phyloP scores from a whole-genome alignment of 1,140 invertebrate genomes.

The Glomeris maerens region DNA sequence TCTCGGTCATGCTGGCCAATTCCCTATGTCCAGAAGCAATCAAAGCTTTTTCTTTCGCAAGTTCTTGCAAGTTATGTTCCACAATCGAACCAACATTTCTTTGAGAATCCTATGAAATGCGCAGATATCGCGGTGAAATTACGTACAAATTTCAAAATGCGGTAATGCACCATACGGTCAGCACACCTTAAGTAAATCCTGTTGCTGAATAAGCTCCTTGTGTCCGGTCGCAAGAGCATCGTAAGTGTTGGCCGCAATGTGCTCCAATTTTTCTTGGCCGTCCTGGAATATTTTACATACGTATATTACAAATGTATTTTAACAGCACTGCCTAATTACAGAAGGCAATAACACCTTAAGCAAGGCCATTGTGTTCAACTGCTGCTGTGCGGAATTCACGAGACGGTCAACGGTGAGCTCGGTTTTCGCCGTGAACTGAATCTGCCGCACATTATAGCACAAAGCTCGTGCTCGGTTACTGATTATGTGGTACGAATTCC shows the following conservation, averaged over 20 bases:
- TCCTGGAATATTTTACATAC: conserved; percentile 30
- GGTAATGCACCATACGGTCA: neutral
- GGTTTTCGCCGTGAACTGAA: conserved; percentile 48
- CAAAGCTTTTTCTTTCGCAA: conserved; percentile 43
- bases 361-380: conserved; percentile 25
- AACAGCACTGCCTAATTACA: too few relatives aligned
- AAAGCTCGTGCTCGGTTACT: conserved; percentile 50
- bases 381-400: conserved; percentile 36
- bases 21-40: conserved; percentile 43
- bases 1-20: conserved; percentile 38
- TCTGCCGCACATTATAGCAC: conserved; percentile 46
- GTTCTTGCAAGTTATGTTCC: conserved; percentile 39
- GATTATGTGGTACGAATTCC: conserved; percentile 56
- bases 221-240: conserved; percentile 37
- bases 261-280: conserved; percentile 39
- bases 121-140: too few relatives aligned
- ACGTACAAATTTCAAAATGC: neutral
- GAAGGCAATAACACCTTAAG: too few relatives aligned
- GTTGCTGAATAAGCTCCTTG: conserved; percentile 37
- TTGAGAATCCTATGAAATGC: conserved; percentile 31
- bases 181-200: conserved; percentile 34
- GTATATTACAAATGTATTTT: neutral
- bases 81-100: conserved; percentile 35
- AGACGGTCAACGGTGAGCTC: conserved; percentile 52
- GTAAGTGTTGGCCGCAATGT: conserved; percentile 37